A percentile compares a stretch with the other conserved stretches of the same genome.
These are phyloP conservation scores for Aphelinus certus DNA, from an alignment of 1,140 invertebrate genomes.

Conservation along the genomic window DNA sequence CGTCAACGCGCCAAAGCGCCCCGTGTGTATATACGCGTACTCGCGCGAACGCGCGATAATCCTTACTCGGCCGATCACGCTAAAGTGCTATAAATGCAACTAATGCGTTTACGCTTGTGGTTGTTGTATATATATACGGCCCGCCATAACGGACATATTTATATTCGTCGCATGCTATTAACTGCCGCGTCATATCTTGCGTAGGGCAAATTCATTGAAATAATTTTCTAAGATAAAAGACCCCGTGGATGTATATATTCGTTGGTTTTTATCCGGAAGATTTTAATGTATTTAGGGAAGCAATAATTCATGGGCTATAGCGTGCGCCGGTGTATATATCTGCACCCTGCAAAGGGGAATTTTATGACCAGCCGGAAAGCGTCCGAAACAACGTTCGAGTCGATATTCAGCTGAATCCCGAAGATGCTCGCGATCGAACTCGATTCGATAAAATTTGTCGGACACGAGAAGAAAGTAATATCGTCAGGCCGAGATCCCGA, in stretches of 20 bases:
- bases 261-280: not conserved
- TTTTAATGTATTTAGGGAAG: not conserved
- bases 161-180: not conserved
- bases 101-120: constrained; percentile 6
- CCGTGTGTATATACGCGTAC: too few relatives aligned
- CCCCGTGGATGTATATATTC: too few relatives aligned
- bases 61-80: constrained; percentile 18
- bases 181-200: not conserved
- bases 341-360: not conserved
- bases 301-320: not conserved
- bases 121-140: not conserved
- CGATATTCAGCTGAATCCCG: too few relatives aligned
- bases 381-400: too few relatives aligned
- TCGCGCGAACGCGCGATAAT: constrained; percentile 1
- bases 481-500: not conserved
- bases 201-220: constrained; percentile 5
- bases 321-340: not conserved
- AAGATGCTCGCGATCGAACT: too few relatives aligned
- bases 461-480: too few relatives aligned
- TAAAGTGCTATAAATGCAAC: constrained; percentile 23
- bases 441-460: too few relatives aligned
- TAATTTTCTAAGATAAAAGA: not conserved
- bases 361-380: too few relatives aligned
- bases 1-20: not conserved
- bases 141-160: constrained; percentile 9